A percentile compares a stretch with the other conserved stretches of the same genome.
Evolutionary conservation across 2,797 vertebrate species (phyloP).

Genomic region (Phoebastria nigripes): DNA sequence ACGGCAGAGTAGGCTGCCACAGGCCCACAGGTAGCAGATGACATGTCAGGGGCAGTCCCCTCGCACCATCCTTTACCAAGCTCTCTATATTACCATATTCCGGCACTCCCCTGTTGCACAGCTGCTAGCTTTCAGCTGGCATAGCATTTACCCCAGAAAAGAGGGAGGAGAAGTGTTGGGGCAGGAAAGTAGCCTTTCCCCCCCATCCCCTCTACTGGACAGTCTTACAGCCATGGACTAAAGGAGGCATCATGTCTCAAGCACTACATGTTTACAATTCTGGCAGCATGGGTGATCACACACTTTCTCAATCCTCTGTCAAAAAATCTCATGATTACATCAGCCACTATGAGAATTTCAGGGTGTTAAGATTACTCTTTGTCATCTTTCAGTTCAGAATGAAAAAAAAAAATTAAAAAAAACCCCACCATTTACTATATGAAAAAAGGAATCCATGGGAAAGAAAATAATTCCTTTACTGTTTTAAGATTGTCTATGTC

Average conservation of each 20-base stretch:
- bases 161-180: neutral
- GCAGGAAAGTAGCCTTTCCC: neutral
- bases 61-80: neutral
- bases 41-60: neutral
- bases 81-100: neutral
- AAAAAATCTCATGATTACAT: neutral
- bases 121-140: neutral
- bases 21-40: neutral
- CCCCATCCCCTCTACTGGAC: fast-evolving
- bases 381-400: neutral
- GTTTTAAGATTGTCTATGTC: neutral
- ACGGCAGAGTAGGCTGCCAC: neutral
- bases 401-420: neutral
- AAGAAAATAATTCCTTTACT: neutral
- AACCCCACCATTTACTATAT: neutral
- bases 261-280: neutral
- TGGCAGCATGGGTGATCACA: neutral
- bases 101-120: neutral
- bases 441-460: neutral
- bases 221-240: neutral
- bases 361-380: neutral
- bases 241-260: neutral
- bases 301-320: neutral
- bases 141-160: neutral
- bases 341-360: neutral